A percentile compares a stretch with the other conserved stretches of the same genome.
These are phyloP conservation scores for Athalia circularis DNA, from an alignment of 2,888 invertebrate species.

Conservation along the genomic window DNA sequence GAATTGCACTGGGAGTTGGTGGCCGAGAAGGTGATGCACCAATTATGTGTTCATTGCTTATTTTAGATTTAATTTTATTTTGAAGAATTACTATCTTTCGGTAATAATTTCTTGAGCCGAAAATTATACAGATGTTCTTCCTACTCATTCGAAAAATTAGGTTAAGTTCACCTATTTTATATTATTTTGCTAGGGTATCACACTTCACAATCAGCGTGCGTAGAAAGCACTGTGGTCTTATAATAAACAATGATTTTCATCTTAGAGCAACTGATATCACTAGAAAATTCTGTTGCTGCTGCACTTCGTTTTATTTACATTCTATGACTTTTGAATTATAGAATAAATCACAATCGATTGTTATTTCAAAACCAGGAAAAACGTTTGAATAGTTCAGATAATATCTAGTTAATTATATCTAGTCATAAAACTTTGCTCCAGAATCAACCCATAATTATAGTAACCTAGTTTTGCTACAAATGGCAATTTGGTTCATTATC, in stretches of 20 bases:
- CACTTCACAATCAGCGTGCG: neutral
- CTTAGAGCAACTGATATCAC: too few relatives aligned
- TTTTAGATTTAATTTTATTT: slow-evolving; percentile 42
- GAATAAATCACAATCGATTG: too few relatives aligned
- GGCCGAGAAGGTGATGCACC: slow-evolving; percentile 53
- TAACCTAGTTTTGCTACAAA: neutral
- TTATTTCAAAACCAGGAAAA: too few relatives aligned
- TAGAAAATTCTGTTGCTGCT: too few relatives aligned
- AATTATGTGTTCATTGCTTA: slow-evolving; percentile 54
- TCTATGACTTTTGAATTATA: too few relatives aligned
- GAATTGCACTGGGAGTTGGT: slow-evolving; percentile 57
- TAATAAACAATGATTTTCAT: too few relatives aligned
- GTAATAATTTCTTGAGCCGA: neutral
- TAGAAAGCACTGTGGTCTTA: too few relatives aligned
- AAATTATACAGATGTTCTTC: neutral
- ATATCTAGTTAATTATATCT: too few relatives aligned
- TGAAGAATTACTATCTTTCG: neutral
- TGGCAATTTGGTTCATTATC: slow-evolving; percentile 5
- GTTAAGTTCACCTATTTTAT: slow-evolving; percentile 19
- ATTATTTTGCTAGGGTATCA: neutral
- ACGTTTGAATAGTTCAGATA: too few relatives aligned
- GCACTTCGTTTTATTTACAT: too few relatives aligned
- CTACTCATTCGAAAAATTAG: neutral
- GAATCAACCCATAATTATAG: neutral
- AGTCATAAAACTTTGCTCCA: neutral